Evolutionary conservation across 37 sponge, comb jelly and placozoan genomes (phyloP).

Genomic region (Hormiphora californensis): DNA sequence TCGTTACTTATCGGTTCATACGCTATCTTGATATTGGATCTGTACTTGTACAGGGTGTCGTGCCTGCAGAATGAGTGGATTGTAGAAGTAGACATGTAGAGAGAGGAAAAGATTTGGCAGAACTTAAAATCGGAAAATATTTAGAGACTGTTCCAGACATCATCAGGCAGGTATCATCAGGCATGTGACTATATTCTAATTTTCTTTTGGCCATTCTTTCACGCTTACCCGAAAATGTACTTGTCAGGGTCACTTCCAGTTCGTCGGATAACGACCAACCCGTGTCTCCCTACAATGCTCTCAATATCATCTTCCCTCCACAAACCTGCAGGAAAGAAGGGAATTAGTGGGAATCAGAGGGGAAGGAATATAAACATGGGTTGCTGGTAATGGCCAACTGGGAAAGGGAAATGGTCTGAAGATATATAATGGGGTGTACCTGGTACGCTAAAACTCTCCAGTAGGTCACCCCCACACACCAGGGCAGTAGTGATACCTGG

Average conservation of each 20-base stretch:
- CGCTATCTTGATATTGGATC: not conserved
- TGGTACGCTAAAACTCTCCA: constrained; percentile 16
- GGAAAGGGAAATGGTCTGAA: no score
- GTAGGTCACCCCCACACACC: not conserved
- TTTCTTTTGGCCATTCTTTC: no score
- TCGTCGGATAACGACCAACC: not conserved
- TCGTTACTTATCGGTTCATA: constrained; percentile 22
- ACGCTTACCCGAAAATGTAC: not conserved
- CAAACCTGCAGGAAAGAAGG: not conserved
- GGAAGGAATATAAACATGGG: no score
- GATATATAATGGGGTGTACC: not conserved
- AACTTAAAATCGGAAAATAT: no score
- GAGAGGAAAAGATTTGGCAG: no score
- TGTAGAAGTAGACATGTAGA: no score
- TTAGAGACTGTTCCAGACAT: no score
- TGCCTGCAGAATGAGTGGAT: not conserved
- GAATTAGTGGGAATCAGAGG: no score
- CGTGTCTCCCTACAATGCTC: not conserved
- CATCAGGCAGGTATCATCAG: no score
- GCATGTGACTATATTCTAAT: no score
- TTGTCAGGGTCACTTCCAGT: not conserved
- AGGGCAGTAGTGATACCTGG: not conserved
- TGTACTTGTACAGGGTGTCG: not conserved
- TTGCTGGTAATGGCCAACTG: no score
- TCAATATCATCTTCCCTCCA: constrained; percentile 1